A percentile compares a stretch with the other conserved stretches of the same genome.
Conservation (phyloP, 2,113 vertebrate genomes). For the Clarias magur region DNA sequence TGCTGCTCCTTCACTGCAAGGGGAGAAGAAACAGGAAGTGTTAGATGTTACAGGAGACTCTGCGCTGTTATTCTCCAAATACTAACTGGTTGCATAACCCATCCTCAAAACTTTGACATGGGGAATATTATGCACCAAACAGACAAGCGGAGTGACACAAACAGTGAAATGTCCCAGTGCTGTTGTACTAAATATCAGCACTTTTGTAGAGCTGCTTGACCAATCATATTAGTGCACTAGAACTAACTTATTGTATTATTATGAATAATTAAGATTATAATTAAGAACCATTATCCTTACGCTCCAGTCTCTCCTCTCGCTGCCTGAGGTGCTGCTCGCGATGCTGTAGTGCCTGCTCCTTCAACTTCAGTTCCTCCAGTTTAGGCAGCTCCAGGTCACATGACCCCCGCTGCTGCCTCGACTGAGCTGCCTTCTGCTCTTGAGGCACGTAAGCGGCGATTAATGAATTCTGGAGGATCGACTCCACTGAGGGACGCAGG, state of each 20-base stretch:
- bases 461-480: slow-evolving; percentile 85
- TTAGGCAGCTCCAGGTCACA: slow-evolving; percentile 68
- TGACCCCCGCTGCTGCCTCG: slow-evolving; percentile 57
- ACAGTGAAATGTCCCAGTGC: background rate
- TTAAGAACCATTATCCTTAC: slow-evolving; percentile 69
- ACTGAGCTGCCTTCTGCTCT: slow-evolving; percentile 74
- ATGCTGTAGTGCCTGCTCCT: slow-evolving; percentile 82
- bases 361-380: slow-evolving; percentile 67
- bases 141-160: background rate
- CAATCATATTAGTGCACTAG: background rate
- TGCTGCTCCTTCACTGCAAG: slow-evolving; percentile 86
- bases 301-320: slow-evolving; percentile 84
- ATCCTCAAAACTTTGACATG: too few species aligned
- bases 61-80: too few species aligned
- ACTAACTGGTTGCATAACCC: too few species aligned
- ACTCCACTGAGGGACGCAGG: slow-evolving; percentile 92
- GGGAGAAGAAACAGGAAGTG: slow-evolving; percentile 34
- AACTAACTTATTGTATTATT: background rate
- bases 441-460: slow-evolving; percentile 76
- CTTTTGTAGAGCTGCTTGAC: background rate
- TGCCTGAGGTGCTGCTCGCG: slow-evolving; percentile 82
- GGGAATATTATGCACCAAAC: background rate
- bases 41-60: too few species aligned
- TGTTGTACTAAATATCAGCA: background rate
- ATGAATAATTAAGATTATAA: background rate